Evolutionary conservation across 1,140 invertebrate species (phyloP).

Genomic region (Pseudoatta argentina): DNA sequence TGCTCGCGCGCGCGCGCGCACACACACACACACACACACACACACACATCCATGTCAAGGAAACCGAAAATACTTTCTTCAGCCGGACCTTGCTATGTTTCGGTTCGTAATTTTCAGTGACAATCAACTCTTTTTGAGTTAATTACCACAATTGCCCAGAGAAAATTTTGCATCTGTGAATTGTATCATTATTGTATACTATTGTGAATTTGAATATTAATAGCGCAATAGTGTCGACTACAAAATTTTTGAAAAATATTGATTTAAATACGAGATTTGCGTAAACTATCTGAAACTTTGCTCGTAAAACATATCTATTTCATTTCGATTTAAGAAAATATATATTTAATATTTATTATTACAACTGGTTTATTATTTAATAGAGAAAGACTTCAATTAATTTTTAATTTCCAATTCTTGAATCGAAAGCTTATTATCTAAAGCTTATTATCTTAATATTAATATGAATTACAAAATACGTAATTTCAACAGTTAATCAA

Average conservation of each 20-base stretch:
- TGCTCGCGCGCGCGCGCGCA: constrained; percentile 37
- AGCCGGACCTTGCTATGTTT: constrained; percentile 1
- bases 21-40: constrained; percentile 13
- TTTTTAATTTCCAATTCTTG: not conserved
- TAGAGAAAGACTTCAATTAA: not conserved
- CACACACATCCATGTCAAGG: constrained; percentile 37
- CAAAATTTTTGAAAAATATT: not conserved
- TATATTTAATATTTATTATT: not conserved
- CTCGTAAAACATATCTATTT: not conserved
- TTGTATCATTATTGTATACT: not conserved
- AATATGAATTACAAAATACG: too few relatives aligned
- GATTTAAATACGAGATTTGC: not conserved
- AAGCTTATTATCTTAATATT: constrained; percentile 1
- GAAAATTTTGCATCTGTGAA: constrained; percentile 19
- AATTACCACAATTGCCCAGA: not conserved
- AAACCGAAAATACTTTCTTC: constrained; percentile 35
- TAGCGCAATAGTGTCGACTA: not conserved
- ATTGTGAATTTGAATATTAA: constrained; percentile 17
- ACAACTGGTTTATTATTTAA: not conserved
- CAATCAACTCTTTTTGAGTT: constrained; percentile 14
- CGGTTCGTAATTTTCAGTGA: constrained; percentile 46
- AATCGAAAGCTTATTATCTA: not conserved
- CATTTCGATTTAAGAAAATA: not conserved
- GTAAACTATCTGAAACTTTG: not conserved
- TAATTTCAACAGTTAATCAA: too few relatives aligned